A percentile compares a stretch with the other conserved stretches of the same genome.
phyloP scores from a whole-genome alignment of 2,113 vertebrate species.

The Bos taurus region DNA sequence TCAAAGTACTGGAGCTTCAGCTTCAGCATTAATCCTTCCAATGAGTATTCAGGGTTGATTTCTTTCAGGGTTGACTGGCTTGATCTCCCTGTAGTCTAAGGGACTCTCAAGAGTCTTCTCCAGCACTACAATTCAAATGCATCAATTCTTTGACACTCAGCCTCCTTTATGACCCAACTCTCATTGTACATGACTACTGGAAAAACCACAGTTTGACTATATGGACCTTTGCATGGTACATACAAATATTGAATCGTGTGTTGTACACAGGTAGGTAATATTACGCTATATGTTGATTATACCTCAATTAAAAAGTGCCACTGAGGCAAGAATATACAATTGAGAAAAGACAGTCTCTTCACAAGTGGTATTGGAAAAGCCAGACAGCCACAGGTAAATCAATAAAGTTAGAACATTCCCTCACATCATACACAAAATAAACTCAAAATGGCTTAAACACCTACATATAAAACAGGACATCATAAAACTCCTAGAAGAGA shows the following conservation, averaged over 20 bases:
- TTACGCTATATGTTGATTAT: neutral
- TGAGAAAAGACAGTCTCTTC: neutral
- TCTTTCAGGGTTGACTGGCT: neutral
- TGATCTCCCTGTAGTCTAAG: neutral
- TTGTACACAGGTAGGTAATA: neutral
- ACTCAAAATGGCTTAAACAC: neutral
- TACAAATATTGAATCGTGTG: neutral
- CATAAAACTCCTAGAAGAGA: neutral
- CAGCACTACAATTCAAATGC: neutral
- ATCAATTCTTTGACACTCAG: neutral
- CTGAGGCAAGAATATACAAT: neutral
- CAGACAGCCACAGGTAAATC: neutral
- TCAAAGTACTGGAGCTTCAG: neutral
- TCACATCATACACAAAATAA: neutral
- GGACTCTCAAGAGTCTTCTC: neutral
- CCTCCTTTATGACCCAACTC: neutral
- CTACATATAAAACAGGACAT: neutral
- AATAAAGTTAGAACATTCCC: neutral
- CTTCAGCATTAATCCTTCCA: neutral
- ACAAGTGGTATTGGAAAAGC: neutral
- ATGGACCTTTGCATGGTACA: neutral
- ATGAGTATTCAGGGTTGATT: neutral
- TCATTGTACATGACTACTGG: neutral
- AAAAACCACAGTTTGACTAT: neutral
- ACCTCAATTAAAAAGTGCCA: neutral